Base-by-base conservation (phyloP, 1,140 invertebrate species). In the Linepithema humile region DNA sequence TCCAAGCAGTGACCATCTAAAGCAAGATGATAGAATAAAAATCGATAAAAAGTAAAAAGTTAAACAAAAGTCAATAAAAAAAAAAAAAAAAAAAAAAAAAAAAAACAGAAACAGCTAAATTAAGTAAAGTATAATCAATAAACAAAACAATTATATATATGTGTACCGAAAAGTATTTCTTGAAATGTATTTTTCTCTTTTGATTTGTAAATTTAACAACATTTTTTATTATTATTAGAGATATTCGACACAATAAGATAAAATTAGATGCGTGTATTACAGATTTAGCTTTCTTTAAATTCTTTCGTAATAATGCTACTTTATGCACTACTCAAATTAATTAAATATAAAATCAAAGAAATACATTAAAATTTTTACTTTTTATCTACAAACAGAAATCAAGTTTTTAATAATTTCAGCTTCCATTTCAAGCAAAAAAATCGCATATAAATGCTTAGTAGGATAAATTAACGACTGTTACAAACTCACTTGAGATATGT, bases 1-100 rank as follows among this genome's bases (percentile, higher is more conserved):
- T 85, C 72, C 70, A 65, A 83, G 67, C 74, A 53, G 65, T 85
- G 64, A 83, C 59, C 59, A 82, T 64, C 26, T 53, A 55, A 78
- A 75, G 78, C 74, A 83, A 85, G 78, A 55, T 69, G 67, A 23
- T 17, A 15, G 6, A 17, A 62, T 35, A 35, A n/a, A 50, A 26
- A 29, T 9, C 32, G 20, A 9, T 38, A 23, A 15, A 55, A 40
- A 80, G 26, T 55, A 32, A 29, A 69, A 55, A 55, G 48, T 6
- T 12, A 43, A 40, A 48, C 23, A 43, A 23, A 55, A 70, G 17
- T 50, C 15, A 40, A 20, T 3, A 32, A 38, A 38, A 26, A 32
- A 23, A 55, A 23, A 53, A 20, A 17, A 35, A 29, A 65, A 12
- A 20, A 12, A 4, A 20, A 55, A 12, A 32, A 23, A 48, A 26